phyloP scores from a whole-genome alignment of 2,888 invertebrate genomes.

The Hydraecia micacea region DNA sequence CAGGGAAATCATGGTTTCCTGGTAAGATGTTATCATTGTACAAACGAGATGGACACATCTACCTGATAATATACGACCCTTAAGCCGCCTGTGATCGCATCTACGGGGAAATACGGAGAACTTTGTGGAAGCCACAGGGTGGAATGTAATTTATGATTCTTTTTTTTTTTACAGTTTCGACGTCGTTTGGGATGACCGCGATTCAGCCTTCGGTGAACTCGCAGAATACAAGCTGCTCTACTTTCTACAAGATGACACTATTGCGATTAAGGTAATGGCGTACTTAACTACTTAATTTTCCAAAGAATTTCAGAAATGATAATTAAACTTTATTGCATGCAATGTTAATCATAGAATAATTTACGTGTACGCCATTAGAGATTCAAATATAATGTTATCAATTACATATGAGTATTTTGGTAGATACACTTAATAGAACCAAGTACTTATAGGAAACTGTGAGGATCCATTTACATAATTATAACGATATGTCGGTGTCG shows the following conservation, averaged over 20 bases:
- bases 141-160: constrained; percentile 22
- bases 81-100: constrained; percentile 27
- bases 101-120: constrained; percentile 19
- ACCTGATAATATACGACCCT: constrained; percentile 49
- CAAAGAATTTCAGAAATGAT: background rate
- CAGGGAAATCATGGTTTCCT: constrained; percentile 56
- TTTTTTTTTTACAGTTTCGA: constrained; percentile 88
- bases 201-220: constrained; percentile 90
- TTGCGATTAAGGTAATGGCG: constrained; percentile 91
- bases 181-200: constrained; percentile 92
- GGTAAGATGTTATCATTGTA: constrained; percentile 55
- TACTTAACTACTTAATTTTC: background rate
- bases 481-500: background rate
- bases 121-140: constrained; percentile 1
- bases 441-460: background rate
- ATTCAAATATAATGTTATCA: background rate
- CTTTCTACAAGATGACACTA: constrained; percentile 95
- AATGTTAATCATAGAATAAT: background rate
- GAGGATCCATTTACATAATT: background rate
- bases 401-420: background rate
- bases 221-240: constrained; percentile 93
- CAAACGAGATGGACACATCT: constrained; percentile 37
- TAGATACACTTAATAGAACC: background rate
- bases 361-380: background rate
- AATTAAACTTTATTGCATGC: background rate